Evolutionary conservation across 92 coral and sea anemone species (phyloP).

Genomic region (Ricordea florida): DNA sequence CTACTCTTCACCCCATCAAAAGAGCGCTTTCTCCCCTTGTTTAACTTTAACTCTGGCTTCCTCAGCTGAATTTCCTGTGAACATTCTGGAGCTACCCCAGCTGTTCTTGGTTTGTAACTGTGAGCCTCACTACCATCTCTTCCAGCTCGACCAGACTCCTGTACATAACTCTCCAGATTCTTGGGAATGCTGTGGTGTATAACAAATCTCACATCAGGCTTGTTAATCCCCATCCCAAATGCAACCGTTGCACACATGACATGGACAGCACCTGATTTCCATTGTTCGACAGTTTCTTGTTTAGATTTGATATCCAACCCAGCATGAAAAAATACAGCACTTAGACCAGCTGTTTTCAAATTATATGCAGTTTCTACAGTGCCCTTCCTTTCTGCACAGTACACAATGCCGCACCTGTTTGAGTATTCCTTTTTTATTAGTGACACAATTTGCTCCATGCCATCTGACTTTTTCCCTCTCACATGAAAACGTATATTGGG

Average conservation of each 20-base stretch:
- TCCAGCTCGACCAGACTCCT: constrained; percentile 66
- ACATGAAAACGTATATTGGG: constrained; percentile 35
- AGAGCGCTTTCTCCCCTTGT: too few relatives aligned
- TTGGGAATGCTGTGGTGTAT: constrained; percentile 62
- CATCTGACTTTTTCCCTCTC: constrained; percentile 46
- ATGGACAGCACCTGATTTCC: constrained; percentile 24
- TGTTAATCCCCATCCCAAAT: constrained; percentile 74
- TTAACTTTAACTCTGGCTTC: too few relatives aligned
- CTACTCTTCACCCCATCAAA: too few relatives aligned
- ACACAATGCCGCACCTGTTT: constrained; percentile 62
- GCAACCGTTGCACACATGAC: constrained; percentile 70
- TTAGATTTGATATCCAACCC: constrained; percentile 48
- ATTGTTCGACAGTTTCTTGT: constrained; percentile 30
- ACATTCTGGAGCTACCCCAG: constrained; percentile 27
- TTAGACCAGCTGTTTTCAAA: constrained; percentile 38
- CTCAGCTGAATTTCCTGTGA: too few relatives aligned
- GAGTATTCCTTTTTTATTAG: constrained; percentile 9
- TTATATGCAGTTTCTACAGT: constrained; percentile 39
- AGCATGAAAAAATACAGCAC: constrained; percentile 59
- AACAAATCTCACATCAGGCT: constrained; percentile 64
- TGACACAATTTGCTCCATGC: constrained; percentile 12
- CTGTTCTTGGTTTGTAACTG: constrained; percentile 20
- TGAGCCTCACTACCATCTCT: constrained; percentile 51
- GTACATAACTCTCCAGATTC: constrained; percentile 45
- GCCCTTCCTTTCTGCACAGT: constrained; percentile 29